A percentile compares a stretch with the other conserved stretches of the same genome.
Evolutionary conservation across 2,113 vertebrate genomes (phyloP).

Genomic region (Dendropsophus ebraccatus): DNA sequence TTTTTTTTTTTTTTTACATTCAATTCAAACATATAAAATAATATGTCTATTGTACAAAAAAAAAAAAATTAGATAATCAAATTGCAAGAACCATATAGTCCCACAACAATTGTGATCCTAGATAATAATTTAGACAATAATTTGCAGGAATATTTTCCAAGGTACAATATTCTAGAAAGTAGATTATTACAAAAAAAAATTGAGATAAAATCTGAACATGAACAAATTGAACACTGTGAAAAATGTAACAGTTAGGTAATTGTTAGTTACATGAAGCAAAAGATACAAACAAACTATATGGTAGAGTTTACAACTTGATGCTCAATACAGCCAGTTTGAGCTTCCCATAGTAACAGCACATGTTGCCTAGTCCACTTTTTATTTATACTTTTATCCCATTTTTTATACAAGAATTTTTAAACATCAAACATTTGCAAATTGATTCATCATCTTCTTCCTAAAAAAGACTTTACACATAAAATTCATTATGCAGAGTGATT

Average conservation of each 20-base stretch:
- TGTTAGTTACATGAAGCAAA: not conserved
- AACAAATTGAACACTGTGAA: not conserved
- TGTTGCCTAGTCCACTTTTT: not conserved
- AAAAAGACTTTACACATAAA: constrained; percentile 23
- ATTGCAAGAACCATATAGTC: no score
- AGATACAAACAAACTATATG: not conserved
- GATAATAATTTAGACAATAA: not conserved
- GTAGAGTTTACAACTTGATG: not conserved
- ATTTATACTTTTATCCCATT: not conserved
- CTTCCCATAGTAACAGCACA: not conserved
- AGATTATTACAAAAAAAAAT: not conserved
- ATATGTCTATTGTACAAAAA: no score
- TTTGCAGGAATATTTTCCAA: not conserved
- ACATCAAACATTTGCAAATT: constrained; percentile 26
- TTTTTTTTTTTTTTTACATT: no score
- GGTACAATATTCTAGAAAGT: no score
- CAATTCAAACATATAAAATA: no score
- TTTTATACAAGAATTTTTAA: not conserved
- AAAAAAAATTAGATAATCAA: no score
- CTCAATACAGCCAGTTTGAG: not conserved
- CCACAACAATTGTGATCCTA: not conserved
- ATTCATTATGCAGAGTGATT: constrained; percentile 24
- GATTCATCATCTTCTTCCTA: not conserved
- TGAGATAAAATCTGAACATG: not conserved
- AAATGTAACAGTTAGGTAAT: no score